A percentile compares a stretch with the other conserved stretches of the same genome.
Evolutionary conservation across 2,888 invertebrate genomes (phyloP).

Genomic region (Phaedon cochleariae): DNA sequence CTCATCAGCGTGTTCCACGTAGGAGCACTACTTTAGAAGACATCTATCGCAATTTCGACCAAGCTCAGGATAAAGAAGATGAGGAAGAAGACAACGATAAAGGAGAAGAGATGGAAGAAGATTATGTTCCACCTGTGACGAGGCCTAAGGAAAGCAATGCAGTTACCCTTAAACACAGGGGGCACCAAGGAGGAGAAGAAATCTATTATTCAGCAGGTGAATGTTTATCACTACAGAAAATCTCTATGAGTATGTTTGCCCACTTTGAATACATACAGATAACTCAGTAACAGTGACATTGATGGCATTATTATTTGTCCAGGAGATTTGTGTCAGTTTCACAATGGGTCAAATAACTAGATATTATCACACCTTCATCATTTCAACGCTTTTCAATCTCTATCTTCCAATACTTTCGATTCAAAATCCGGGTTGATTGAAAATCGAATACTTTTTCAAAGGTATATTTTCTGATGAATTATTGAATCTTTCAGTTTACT

Average conservation of each 20-base stretch:
- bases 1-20: slow-evolving; percentile 28
- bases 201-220: slow-evolving; percentile 28
- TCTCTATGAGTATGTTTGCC: background rate
- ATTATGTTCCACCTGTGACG: slow-evolving; percentile 67
- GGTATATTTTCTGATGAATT: too few relatives aligned
- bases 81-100: slow-evolving; percentile 58
- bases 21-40: slow-evolving; percentile 78
- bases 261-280: background rate
- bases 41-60: slow-evolving; percentile 71
- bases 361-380: too few relatives aligned
- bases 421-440: too few relatives aligned
- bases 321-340: too few relatives aligned
- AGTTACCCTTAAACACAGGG: slow-evolving; percentile 32
- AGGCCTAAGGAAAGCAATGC: slow-evolving; percentile 43
- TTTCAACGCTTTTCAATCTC: too few relatives aligned
- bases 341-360: too few relatives aligned
- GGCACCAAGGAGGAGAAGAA: slow-evolving; percentile 37
- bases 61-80: slow-evolving; percentile 51
- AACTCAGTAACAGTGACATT: too few relatives aligned
- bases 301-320: too few relatives aligned
- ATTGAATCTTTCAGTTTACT: too few relatives aligned
- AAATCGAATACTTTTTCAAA: too few relatives aligned
- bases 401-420: too few relatives aligned
- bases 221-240: too few relatives aligned
- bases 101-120: slow-evolving; percentile 61